Evolutionary conservation across 2,113 vertebrate genomes (phyloP).

Genomic region (Arvicanthis niloticus): DNA sequence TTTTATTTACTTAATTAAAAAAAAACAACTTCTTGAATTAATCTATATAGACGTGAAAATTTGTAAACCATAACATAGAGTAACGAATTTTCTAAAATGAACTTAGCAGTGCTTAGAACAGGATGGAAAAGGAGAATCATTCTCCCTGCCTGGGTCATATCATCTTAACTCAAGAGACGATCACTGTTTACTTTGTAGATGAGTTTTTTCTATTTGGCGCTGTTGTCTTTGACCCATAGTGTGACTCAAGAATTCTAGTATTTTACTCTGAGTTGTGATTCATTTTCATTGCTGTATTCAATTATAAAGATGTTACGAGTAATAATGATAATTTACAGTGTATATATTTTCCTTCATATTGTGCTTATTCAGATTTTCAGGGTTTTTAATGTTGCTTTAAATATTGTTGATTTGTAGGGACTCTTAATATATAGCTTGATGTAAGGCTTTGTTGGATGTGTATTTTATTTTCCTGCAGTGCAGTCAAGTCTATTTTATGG

Average conservation of each 20-base stretch:
- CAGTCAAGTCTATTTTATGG: background rate
- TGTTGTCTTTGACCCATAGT: background rate
- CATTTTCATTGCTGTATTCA: background rate
- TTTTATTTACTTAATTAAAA: background rate
- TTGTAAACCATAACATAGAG: background rate
- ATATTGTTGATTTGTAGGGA: background rate
- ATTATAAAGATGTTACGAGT: background rate
- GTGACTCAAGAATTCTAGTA: background rate
- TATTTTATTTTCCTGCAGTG: background rate
- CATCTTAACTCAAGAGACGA: background rate
- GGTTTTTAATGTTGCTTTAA: background rate
- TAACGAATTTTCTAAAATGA: background rate
- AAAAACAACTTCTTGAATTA: background rate
- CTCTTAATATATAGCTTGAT: background rate
- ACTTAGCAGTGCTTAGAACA: background rate
- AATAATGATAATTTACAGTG: background rate
- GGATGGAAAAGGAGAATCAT: background rate
- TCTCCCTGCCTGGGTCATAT: background rate
- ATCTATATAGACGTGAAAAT: background rate
- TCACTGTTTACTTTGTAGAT: background rate
- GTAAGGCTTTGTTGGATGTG: background rate
- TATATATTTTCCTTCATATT: background rate
- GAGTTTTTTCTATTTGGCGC: background rate
- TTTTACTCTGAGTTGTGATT: background rate
- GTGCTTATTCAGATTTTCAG: background rate